phyloP scores from a whole-genome alignment of 2,888 invertebrate genomes.

The Nasonovia ribisnigri region DNA sequence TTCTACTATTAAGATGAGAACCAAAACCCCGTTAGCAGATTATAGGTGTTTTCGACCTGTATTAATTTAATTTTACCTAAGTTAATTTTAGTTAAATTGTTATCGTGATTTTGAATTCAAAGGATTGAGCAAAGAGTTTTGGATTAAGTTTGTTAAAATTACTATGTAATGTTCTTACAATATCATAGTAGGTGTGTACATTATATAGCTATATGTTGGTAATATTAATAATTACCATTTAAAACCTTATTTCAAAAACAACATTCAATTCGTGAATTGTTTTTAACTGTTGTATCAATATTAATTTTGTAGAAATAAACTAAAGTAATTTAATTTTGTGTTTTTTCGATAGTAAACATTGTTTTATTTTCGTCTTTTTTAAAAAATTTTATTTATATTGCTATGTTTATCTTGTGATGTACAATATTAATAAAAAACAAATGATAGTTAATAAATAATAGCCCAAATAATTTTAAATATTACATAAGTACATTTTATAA shows the following conservation, averaged over 20 bases:
- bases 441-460: neutral
- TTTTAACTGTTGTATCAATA: neutral
- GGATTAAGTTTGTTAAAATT: neutral
- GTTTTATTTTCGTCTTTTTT: neutral
- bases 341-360: neutral
- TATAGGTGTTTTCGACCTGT: constrained; percentile 18
- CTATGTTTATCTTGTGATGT: neutral
- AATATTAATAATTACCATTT: neutral
- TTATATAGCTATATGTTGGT: neutral
- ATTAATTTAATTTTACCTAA: neutral
- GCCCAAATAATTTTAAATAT: neutral
- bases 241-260: neutral
- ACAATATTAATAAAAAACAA: neutral
- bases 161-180: neutral
- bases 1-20: neutral
- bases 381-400: neutral
- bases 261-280: neutral
- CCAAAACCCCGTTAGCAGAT: constrained; percentile 10
- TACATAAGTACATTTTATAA: neutral
- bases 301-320: neutral
- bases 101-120: constrained; percentile 1
- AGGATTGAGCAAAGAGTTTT: neutral
- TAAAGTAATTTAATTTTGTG: neutral
- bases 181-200: neutral
- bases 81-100: neutral